These are phyloP conservation scores for Rhynchonema sp. DNA, from an alignment of 2,888 invertebrate genomes.

Conservation along the genomic window DNA sequence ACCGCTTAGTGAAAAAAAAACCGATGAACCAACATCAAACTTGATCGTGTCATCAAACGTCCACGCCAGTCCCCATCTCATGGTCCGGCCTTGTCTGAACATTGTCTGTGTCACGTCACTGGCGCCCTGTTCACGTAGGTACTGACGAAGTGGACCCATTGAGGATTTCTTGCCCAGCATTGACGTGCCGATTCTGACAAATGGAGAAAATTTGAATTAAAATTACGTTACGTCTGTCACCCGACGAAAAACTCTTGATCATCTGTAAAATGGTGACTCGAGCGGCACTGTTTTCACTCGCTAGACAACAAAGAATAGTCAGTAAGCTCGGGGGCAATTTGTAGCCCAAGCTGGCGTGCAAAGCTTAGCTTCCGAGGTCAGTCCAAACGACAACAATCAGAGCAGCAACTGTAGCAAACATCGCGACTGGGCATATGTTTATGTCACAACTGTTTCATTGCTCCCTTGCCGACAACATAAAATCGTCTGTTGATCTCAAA, in stretches of 20 bases:
- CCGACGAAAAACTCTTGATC: too few relatives aligned
- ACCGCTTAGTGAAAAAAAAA: slow-evolving; percentile 8
- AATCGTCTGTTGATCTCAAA: too few relatives aligned
- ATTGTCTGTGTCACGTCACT: not conserved
- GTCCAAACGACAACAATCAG: too few relatives aligned
- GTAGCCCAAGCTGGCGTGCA: too few relatives aligned
- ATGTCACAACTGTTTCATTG: too few relatives aligned
- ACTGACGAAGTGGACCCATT: slow-evolving; percentile 45
- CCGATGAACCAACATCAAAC: slow-evolving; percentile 24
- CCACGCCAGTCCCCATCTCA: slow-evolving; percentile 91
- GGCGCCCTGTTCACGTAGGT: slow-evolving; percentile 32
- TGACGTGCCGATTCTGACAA: slow-evolving; percentile 56
- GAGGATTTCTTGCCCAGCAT: slow-evolving; percentile 79
- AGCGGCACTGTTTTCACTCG: not conserved
- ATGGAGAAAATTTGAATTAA: not conserved
- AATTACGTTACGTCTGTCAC: not conserved
- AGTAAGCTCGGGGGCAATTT: not conserved
- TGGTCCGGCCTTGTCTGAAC: slow-evolving; percentile 78
- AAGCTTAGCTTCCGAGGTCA: too few relatives aligned
- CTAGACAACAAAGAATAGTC: not conserved
- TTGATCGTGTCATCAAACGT: slow-evolving; percentile 35
- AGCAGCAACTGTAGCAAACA: too few relatives aligned
- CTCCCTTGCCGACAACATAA: too few relatives aligned
- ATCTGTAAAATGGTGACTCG: too few relatives aligned
- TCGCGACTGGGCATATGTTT: too few relatives aligned